phyloP scores from a whole-genome alignment of 2,113 vertebrate genomes.

The Oryzias celebensis region DNA sequence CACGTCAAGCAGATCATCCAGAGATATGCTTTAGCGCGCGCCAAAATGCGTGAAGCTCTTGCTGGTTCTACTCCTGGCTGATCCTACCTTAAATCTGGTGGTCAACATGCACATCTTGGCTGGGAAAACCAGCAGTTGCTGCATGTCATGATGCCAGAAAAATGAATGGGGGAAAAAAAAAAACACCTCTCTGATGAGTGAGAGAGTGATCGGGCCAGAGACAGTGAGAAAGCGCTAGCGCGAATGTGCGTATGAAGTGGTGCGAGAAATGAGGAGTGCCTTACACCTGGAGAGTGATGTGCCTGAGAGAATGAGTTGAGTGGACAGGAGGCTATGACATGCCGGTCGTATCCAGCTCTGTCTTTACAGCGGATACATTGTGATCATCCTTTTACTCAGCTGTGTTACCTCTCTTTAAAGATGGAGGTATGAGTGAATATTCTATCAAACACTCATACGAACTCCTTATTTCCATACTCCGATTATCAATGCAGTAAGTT shows the following conservation, averaged over 20 bases:
- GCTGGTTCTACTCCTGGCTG: constrained; percentile 82
- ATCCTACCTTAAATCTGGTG: constrained; percentile 39
- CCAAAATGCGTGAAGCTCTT: constrained; percentile 86
- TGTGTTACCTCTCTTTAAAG: constrained; percentile 23
- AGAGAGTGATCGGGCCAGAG: constrained; percentile 64
- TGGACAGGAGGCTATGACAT: constrained; percentile 43
- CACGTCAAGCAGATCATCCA: constrained; percentile 87
- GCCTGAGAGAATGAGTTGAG: constrained; percentile 73
- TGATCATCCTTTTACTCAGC: constrained; percentile 48
- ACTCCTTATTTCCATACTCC: too few relatives aligned
- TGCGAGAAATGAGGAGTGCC: constrained; percentile 72
- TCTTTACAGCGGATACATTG: constrained; percentile 24
- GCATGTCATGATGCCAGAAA: constrained; percentile 65
- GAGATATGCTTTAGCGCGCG: constrained; percentile 84
- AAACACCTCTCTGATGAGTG: constrained; percentile 68
- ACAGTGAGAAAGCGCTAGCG: constrained; percentile 66
- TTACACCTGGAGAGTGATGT: constrained; percentile 77
- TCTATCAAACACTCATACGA: background rate
- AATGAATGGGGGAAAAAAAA: constrained; percentile 15
- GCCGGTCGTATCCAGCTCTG: constrained; percentile 18
- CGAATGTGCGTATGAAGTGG: constrained; percentile 70
- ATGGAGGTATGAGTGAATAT: too few relatives aligned
- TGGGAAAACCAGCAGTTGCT: constrained; percentile 51
- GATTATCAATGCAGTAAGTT: too few relatives aligned
- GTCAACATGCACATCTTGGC: constrained; percentile 49